Conservation (phyloP, 2,888 invertebrate species). For the Saturnia pavonia region DNA sequence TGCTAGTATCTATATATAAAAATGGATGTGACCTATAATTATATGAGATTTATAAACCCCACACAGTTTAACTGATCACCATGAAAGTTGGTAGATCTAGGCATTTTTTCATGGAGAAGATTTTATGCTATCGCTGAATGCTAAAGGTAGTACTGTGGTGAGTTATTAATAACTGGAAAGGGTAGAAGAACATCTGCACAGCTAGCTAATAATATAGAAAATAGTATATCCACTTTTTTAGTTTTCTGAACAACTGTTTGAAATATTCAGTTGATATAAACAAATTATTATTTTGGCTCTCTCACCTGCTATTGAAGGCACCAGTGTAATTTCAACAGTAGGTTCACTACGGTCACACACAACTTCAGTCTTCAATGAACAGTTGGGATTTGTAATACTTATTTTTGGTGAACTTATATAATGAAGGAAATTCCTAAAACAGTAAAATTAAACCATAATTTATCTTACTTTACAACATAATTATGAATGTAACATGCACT, state of each 20-base stretch:
- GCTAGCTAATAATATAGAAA: no score
- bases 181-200: no score
- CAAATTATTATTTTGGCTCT: background rate
- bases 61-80: no score
- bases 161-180: no score
- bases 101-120: no score
- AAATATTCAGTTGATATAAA: background rate
- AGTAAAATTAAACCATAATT: background rate
- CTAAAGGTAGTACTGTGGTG: no score
- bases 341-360: conserved; percentile 91
- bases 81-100: no score
- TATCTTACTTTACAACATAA: background rate
- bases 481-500: background rate
- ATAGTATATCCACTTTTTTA: background rate
- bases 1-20: no score
- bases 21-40: no score
- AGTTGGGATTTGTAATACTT: conserved; percentile 87
- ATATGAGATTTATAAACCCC: no score
- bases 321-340: conserved; percentile 80
- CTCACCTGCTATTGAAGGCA: conserved; percentile 80
- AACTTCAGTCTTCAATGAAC: conserved; percentile 88
- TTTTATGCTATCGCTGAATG: no score
- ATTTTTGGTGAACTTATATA: conserved; percentile 86
- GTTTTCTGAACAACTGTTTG: background rate
- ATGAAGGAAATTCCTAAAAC: conserved; percentile 86